Base-by-base conservation (phyloP, 2,888 invertebrate genomes). In the Drosophila leonis region DNA sequence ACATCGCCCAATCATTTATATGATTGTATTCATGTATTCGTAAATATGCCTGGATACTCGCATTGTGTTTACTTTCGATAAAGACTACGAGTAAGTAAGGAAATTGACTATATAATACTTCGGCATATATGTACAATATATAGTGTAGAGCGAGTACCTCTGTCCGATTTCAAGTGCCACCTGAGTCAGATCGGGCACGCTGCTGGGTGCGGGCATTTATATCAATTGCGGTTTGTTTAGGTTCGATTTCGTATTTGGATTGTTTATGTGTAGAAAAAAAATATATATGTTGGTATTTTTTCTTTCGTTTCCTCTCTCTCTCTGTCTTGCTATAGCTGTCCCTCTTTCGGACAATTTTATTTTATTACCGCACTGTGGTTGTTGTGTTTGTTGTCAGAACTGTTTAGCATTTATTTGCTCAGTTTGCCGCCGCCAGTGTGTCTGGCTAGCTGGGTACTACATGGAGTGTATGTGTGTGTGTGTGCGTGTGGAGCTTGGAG, bases 391-490 rank as follows among this genome's bases (percentile, higher is more conserved):
- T 66, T 75, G 68, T 70, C 60, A 74, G 70, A 71, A 65, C 71
- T 80, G 79, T 84, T 83, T 78, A 80, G 79, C 82, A 86, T 83
- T 82, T 84, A 87, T 84, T 84, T 81, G 82, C 85, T 79, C 73
- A 79, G 80, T 77, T 83, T 65, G 71, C 82, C 75, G 86, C 82
- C 88, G 88, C 87, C 87, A 84, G 75, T 74, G 70, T 82, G 87
- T 87, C 87, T 87, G 87, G 81, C 70, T 52, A 33, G 52, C 63
- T 18, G 67, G 42, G n/a, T 27, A 27, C 42, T 27, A n/a, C n/a
- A 54, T 39, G 27, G 35, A 10, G 35, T 24, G 33, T 29, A 7
- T 27, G 18, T 31, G 9, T 18, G 31, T 48, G 29, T 29, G 10
- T 10, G 10, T 52, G 33, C 13, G 51, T 35, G 37, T 4, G 46